Conservation (phyloP, 1,140 invertebrate species). For the Liolophura sinensis region DNA sequence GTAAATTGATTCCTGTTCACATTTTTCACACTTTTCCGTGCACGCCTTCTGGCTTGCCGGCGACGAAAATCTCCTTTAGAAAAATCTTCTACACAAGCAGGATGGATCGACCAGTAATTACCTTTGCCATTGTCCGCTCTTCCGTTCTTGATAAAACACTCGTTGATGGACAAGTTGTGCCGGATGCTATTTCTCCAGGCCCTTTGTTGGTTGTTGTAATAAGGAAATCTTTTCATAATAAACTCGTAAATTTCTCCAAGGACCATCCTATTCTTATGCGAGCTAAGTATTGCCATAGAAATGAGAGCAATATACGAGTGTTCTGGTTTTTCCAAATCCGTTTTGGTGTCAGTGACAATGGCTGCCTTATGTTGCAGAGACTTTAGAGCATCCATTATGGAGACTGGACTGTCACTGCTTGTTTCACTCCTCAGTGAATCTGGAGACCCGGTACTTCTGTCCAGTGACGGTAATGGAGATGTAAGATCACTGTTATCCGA, state of each 20-base stretch:
- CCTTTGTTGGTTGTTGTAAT: slow-evolving; percentile 69
- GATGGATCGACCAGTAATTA: slow-evolving; percentile 97
- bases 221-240: slow-evolving; percentile 58
- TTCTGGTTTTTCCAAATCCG: slow-evolving; percentile 56
- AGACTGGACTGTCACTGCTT: too few species aligned
- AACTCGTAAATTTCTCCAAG: slow-evolving; percentile 60
- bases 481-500: too few species aligned
- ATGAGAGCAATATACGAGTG: slow-evolving; percentile 74
- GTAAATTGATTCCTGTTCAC: neutral
- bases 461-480: too few species aligned
- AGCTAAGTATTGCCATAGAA: slow-evolving; percentile 70
- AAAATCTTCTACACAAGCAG: slow-evolving; percentile 94
- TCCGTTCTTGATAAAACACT: slow-evolving; percentile 96
- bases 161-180: slow-evolving; percentile 89
- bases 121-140: slow-evolving; percentile 85
- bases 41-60: slow-evolving; percentile 82
- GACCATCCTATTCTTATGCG: slow-evolving; percentile 59
- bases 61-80: slow-evolving; percentile 91
- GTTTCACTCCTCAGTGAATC: too few species aligned
- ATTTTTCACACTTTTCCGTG: slow-evolving; percentile 28
- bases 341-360: too few species aligned
- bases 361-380: too few species aligned
- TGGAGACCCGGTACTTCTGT: too few species aligned
- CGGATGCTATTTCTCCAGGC: slow-evolving; percentile 69
- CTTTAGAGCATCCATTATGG: slow-evolving; percentile 20